A percentile compares a stretch with the other conserved stretches of the same genome.
phyloP scores from a whole-genome alignment of 2,113 vertebrate species.

The Ahaetulla prasina region DNA sequence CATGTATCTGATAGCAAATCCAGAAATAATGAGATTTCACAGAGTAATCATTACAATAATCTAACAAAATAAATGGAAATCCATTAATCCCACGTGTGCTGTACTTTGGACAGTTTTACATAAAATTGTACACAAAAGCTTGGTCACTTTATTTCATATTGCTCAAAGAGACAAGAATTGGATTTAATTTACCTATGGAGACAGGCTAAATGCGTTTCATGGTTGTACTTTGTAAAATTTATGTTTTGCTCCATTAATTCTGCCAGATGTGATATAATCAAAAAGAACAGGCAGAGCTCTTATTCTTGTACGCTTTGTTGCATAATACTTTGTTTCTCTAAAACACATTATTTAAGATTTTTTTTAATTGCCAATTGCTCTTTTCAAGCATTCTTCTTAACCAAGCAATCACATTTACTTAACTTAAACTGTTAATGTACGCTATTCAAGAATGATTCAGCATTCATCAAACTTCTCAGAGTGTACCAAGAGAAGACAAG shows the following conservation, averaged over 20 bases:
- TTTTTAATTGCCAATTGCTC: constrained; percentile 32
- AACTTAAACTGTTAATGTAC: constrained; percentile 27
- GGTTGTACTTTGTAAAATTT: constrained; percentile 20
- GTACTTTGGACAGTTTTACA: constrained; percentile 29
- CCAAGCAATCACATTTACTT: constrained; percentile 32
- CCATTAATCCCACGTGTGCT: background rate
- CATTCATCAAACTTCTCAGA: constrained; percentile 8
- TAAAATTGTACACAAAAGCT: background rate
- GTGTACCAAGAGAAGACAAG: constrained; percentile 17
- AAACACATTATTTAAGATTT: background rate
- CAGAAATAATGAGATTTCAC: background rate
- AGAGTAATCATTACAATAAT: background rate
- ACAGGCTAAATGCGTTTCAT: constrained; percentile 28
- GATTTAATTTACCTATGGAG: constrained; percentile 24
- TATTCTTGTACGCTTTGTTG: constrained; percentile 42
- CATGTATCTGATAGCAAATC: background rate
- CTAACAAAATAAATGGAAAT: constrained; percentile 21
- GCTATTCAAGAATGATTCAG: constrained; percentile 31
- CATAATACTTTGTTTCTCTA: constrained; percentile 40
- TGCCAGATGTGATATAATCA: constrained; percentile 20
- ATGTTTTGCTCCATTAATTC: constrained; percentile 26
- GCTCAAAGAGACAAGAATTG: constrained; percentile 34
- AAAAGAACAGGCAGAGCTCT: constrained; percentile 2
- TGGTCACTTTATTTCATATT: constrained; percentile 24
- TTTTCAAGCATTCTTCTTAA: constrained; percentile 30